Conservation (phyloP, 2,888 invertebrate genomes). For the Chelonus formosanus region DNA sequence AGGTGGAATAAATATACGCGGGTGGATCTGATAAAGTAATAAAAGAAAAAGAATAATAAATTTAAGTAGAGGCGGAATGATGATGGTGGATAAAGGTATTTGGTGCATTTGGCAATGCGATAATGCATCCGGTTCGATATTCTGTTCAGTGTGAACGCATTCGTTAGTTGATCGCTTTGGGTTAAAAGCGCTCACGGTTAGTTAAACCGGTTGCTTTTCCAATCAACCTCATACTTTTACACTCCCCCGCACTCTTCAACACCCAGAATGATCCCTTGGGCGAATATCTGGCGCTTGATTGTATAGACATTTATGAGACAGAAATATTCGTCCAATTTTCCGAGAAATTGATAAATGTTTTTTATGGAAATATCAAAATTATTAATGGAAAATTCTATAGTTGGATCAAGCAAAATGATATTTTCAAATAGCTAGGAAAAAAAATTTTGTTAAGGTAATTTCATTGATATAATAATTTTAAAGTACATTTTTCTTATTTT, state of each 20-base stretch:
- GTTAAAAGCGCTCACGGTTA: slow-evolving; percentile 57
- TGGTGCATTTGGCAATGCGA: slow-evolving; percentile 20
- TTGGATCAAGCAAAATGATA: not conserved
- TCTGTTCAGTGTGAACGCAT: slow-evolving; percentile 45
- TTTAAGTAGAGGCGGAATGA: slow-evolving; percentile 4
- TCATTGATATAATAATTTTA: too few relatives aligned
- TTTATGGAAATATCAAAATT: slow-evolving; percentile 7
- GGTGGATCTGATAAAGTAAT: slow-evolving; percentile 22
- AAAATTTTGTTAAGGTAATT: too few relatives aligned
- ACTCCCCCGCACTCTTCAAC: slow-evolving; percentile 32
- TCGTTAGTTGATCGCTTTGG: slow-evolving; percentile 56
- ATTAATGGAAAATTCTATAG: slow-evolving; percentile 15
- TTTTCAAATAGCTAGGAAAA: too few relatives aligned
- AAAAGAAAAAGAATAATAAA: slow-evolving; percentile 2
- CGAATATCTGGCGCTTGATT: slow-evolving; percentile 36
- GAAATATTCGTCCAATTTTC: slow-evolving; percentile 20
- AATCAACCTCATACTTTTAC: slow-evolving; percentile 49
- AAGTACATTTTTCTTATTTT: too few relatives aligned
- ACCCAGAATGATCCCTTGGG: slow-evolving; percentile 34
- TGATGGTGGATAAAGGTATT: slow-evolving; percentile 13
- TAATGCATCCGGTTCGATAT: slow-evolving; percentile 39
- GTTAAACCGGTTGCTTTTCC: slow-evolving; percentile 57
- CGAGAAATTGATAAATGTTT: slow-evolving; percentile 8
- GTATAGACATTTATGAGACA: slow-evolving; percentile 32
- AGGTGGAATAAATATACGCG: slow-evolving; percentile 27